Percentiles rank a stretch among this genome's conserved stretches.
Evolutionary conservation across 2,888 invertebrate species (phyloP).

Genomic region (Germaria angustata): DNA sequence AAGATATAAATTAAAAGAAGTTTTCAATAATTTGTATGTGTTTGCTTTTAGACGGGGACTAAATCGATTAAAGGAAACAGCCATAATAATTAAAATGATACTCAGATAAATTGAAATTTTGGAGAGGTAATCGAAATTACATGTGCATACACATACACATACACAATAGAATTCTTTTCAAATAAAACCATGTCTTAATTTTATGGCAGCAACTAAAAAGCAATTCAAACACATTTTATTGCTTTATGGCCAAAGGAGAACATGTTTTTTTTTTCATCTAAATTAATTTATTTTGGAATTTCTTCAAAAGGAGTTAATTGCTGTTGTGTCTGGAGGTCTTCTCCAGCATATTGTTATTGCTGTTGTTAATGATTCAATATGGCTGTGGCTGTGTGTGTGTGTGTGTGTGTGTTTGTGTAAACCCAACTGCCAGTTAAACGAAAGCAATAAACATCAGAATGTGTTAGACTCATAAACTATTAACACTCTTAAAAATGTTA

Average conservation of each 20-base stretch:
- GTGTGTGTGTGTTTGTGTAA: too few relatives aligned
- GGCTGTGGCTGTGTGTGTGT: too few relatives aligned
- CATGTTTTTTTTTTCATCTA: not conserved
- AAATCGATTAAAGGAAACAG: too few relatives aligned
- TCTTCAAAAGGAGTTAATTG: conserved; percentile 16
- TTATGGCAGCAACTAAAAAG: conserved; percentile 28
- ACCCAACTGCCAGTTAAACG: conserved; percentile 9
- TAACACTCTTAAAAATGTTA: conserved; percentile 13
- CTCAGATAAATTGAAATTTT: too few relatives aligned
- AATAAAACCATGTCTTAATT: conserved; percentile 15
- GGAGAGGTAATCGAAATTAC: too few relatives aligned
- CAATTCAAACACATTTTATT: conserved; percentile 35
- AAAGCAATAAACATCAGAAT: conserved; percentile 16
- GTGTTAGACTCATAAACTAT: conserved; percentile 29
- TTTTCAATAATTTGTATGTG: too few relatives aligned
- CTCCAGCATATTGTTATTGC: not conserved
- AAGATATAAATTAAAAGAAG: too few relatives aligned
- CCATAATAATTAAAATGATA: too few relatives aligned
- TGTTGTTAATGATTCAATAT: not conserved
- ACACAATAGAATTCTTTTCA: conserved; percentile 18
- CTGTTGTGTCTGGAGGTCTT: not conserved
- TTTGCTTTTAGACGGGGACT: too few relatives aligned
- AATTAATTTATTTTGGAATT: not conserved
- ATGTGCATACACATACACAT: too few relatives aligned
- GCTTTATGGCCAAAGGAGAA: conserved; percentile 31